Evolutionary conservation across 2,888 invertebrate species (phyloP).

Genomic region (Carabus problematicus): DNA sequence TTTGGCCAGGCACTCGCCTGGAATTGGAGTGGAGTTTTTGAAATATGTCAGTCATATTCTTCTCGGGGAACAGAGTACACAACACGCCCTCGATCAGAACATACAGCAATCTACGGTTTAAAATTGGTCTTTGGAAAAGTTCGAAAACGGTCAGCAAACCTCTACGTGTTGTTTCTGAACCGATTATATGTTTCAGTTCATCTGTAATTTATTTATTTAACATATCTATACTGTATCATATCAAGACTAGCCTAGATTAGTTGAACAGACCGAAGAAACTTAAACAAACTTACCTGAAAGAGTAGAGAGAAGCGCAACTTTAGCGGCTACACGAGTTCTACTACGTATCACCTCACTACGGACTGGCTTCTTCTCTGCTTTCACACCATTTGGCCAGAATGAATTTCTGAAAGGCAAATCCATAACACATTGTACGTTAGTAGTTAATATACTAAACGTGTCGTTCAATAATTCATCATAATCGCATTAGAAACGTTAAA

Average conservation of each 20-base stretch:
- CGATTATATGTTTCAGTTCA: conserved; percentile 88
- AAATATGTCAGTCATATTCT: conserved; percentile 75
- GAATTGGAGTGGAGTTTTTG: conserved; percentile 76
- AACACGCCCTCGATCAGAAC: conserved; percentile 85
- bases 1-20: conserved; percentile 52
- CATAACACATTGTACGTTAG: conserved; percentile 42
- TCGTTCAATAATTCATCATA: not conserved
- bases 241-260: not conserved
- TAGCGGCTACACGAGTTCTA: conserved; percentile 84
- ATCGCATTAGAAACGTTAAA: no score
- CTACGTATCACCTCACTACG: conserved; percentile 61
- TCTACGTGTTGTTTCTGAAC: conserved; percentile 84
- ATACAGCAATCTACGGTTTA: conserved; percentile 84
- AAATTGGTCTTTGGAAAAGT: conserved; percentile 83
- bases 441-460: not conserved
- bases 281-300: conserved; percentile 69
- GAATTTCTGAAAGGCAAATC: conserved; percentile 59
- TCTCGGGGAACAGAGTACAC: conserved; percentile 80
- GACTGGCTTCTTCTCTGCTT: conserved; percentile 54
- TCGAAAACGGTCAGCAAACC: conserved; percentile 86
- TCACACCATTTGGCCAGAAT: conserved; percentile 67
- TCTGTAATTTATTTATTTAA: conserved; percentile 67
- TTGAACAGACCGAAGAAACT: not conserved
- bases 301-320: conserved; percentile 82
- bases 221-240: no score